Evolutionary conservation across 2,888 invertebrate genomes (phyloP).

Genomic region (Ormyrus rosae): DNA sequence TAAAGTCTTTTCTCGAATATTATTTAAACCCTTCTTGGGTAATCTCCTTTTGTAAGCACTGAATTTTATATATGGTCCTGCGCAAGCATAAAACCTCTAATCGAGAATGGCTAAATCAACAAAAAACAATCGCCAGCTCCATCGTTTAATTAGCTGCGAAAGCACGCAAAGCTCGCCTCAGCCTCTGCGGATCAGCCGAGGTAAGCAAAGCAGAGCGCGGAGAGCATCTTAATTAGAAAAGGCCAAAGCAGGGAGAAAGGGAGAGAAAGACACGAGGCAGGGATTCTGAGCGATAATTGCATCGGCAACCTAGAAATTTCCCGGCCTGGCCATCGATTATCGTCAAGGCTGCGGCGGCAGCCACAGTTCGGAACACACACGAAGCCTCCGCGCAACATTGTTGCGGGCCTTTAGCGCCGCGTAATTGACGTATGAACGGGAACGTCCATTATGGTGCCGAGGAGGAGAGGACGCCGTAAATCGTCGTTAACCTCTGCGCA

Average conservation of each 20-base stretch:
- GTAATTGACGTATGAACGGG: constrained; percentile 1
- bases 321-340: background rate
- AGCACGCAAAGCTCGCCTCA: no score
- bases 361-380: background rate
- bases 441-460: constrained; percentile 7
- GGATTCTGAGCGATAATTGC: constrained; percentile 1
- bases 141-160: no score
- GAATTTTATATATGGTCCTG: no score
- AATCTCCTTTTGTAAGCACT: no score
- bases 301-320: background rate
- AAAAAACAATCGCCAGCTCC: no score
- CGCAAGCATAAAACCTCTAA: no score
- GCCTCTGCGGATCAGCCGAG: no score
- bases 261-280: background rate
- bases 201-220: no score
- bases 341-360: background rate
- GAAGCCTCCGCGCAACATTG: background rate
- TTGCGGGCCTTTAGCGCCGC: background rate
- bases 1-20: no score
- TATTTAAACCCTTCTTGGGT: no score
- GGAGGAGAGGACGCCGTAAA: background rate
- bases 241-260: background rate
- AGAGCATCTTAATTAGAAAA: background rate
- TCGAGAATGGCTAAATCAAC: no score
- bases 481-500: background rate